phyloP scores from a whole-genome alignment of 2,888 invertebrate genomes.

The Eustalomyia histrio region DNA sequence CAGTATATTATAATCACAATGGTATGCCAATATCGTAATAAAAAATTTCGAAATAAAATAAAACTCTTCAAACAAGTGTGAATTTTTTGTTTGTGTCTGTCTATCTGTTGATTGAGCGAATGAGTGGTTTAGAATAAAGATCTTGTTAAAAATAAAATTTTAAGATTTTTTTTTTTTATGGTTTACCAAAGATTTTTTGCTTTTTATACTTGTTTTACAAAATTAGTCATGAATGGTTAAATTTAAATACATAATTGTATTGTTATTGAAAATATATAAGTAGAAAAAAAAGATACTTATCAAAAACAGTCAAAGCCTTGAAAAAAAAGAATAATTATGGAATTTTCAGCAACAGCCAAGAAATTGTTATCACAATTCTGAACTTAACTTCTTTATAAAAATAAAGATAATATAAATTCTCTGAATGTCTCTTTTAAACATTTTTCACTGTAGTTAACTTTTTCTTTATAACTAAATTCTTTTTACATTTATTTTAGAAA shows the following conservation, averaged over 20 bases:
- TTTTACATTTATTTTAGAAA: neutral
- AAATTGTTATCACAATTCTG: too few relatives aligned
- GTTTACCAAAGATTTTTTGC: neutral
- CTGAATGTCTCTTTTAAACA: too few relatives aligned
- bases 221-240: slow-evolving; percentile 40
- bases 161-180: slow-evolving; percentile 2
- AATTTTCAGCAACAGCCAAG: too few relatives aligned
- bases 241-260: slow-evolving; percentile 36
- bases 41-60: slow-evolving; percentile 16
- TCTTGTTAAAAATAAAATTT: neutral
- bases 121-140: slow-evolving; percentile 11
- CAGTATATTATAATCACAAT: slow-evolving; percentile 7
- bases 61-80: slow-evolving; percentile 39
- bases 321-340: neutral
- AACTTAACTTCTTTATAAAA: too few relatives aligned
- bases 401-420: too few relatives aligned
- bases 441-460: neutral
- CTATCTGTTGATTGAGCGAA: slow-evolving; percentile 1
- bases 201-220: slow-evolving; percentile 20
- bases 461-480: neutral
- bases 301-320: neutral
- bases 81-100: neutral
- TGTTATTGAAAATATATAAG: neutral
- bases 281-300: neutral
- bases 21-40: slow-evolving; percentile 10